Percentiles rank a stretch among this genome's conserved stretches.
These are phyloP conservation scores for Chlorocebus sabaeus DNA, from an alignment of 2,113 vertebrate species.

Conservation along the genomic window DNA sequence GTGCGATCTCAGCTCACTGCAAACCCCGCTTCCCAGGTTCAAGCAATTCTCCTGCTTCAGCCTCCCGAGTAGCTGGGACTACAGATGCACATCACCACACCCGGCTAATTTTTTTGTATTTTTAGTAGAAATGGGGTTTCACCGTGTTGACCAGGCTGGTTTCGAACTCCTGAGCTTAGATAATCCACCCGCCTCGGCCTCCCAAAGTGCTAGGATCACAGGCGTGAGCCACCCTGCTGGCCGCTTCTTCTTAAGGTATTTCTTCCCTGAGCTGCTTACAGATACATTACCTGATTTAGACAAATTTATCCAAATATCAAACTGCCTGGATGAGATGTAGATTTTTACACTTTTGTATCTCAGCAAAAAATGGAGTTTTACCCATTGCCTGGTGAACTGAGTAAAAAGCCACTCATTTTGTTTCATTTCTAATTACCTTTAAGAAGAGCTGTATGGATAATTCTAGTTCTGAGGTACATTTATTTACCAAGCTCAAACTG, in stretches of 20 bases:
- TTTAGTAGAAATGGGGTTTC: no score
- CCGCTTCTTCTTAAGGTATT: conserved; percentile 28
- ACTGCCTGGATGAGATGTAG: conserved; percentile 47
- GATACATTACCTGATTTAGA: conserved; percentile 27
- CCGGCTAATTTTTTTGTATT: no score
- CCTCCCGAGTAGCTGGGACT: no score
- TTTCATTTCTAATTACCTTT: conserved; percentile 59
- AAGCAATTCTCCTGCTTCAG: no score
- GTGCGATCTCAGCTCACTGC: no score
- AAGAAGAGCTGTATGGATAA: conserved; percentile 41
- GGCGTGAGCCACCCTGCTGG: no score
- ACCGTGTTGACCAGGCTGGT: no score
- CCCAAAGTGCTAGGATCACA: no score
- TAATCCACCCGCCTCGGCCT: no score
- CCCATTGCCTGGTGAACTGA: conserved; percentile 45
- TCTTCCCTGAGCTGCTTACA: conserved; percentile 58
- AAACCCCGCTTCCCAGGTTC: no score
- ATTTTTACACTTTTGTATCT: conserved; percentile 44
- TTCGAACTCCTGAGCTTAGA: no score
- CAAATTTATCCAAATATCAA: conserved; percentile 55
- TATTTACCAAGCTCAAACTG: conserved; percentile 70
- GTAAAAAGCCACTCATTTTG: conserved; percentile 43
- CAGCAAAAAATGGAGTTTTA: conserved; percentile 6
- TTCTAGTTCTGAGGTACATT: conserved; percentile 67
- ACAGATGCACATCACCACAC: no score